Evolutionary conservation across 2,113 vertebrate species (phyloP), one percentile per base, ranked within the genome.

Genomic region (Ariopsis seemanni): DNA sequence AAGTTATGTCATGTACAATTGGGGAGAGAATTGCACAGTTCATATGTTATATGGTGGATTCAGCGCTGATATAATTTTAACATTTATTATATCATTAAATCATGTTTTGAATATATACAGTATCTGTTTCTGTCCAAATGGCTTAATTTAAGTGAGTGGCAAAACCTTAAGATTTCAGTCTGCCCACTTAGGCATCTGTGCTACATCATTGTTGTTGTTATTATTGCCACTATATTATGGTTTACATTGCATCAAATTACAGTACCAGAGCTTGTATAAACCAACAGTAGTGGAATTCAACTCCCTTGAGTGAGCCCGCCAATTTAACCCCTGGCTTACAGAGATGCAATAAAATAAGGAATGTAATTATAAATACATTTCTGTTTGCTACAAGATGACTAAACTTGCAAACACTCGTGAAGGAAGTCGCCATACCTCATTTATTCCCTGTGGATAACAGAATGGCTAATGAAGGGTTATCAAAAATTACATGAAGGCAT

Each of bases 381-480:
- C 58, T 86, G 69, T 84, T 74, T 84, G 83, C 84, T 82, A 86
- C 53, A 20, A 42, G 57, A 69, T 86, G 86, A 81, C 72, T 84
- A 85, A 84, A 25, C 72, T 42, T 78, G 63, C 84, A 83, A 89
- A 88, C 22, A 22, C 57, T 72, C 52, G 11, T 84, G 91, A 88
- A 92, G 92, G 89, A 88, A 91, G 81, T 67, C 65, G 55, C 62
- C 55, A 88, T 82, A 87, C 89, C 48, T 78, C 9, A 80, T 89
- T 63, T 88, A 91, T 94, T 93, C 89, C 85, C 30, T 87, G 83
- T 27, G 79, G 77, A 82, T 86, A 90, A 91, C 88, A 90, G 91
- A 93, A 95, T 93, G 87, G 93, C 93, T 95, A 96, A 96, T 96
- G 91, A 95, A 87, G 53, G 93, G 94, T 94, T 95, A 93, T 93